Percentiles rank a stretch among this genome's conserved stretches.
Conservation (phyloP, 30 jellyfish, hydroid and myxozoan genomes). For the Cassiopea xamachana region DNA sequence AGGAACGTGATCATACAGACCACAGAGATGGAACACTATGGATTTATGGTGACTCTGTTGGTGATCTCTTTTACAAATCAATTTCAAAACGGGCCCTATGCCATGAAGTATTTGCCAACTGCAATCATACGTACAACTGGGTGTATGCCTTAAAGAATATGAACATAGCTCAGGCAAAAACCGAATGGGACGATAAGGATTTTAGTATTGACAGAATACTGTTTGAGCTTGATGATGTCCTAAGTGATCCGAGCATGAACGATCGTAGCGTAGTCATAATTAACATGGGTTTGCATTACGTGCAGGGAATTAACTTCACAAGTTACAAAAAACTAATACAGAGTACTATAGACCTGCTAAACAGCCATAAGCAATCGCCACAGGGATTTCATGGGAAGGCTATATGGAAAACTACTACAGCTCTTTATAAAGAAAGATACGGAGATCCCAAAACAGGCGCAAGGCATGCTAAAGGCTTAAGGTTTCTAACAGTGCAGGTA, state of each 20-base stretch:
- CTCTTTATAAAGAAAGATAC: slow-evolving; percentile 87
- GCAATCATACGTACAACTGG: slow-evolving; percentile 97
- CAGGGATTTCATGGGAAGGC: slow-evolving; percentile 80
- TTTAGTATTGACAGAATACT: slow-evolving; percentile 84
- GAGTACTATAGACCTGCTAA: slow-evolving; percentile 71
- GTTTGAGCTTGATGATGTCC: slow-evolving; percentile 74
- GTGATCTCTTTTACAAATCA: slow-evolving; percentile 88
- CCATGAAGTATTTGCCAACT: slow-evolving; percentile 64
- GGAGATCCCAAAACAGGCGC: slow-evolving; percentile 93
- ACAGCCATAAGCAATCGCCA: slow-evolving; percentile 71
- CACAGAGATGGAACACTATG: slow-evolving; percentile 83
- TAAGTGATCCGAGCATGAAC: slow-evolving; percentile 71
- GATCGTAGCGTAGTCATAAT: slow-evolving; percentile 80
- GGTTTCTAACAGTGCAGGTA: slow-evolving; percentile 97
- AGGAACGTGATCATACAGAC: slow-evolving; percentile 55
- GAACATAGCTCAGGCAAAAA: slow-evolving; percentile 78
- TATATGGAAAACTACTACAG: slow-evolving; percentile 98
- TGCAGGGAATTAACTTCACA: slow-evolving; percentile 71
- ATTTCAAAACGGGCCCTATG: slow-evolving; percentile 78
- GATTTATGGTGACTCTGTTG: slow-evolving; percentile 98
- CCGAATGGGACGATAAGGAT: slow-evolving; percentile 81
- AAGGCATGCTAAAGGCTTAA: slow-evolving; percentile 85
- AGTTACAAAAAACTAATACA: slow-evolving; percentile 56
- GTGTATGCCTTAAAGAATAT: slow-evolving; percentile 75
- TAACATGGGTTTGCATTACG: slow-evolving; percentile 94